Conservation (phyloP, 2,888 invertebrate species). For the Drosophila tanythrix region DNA sequence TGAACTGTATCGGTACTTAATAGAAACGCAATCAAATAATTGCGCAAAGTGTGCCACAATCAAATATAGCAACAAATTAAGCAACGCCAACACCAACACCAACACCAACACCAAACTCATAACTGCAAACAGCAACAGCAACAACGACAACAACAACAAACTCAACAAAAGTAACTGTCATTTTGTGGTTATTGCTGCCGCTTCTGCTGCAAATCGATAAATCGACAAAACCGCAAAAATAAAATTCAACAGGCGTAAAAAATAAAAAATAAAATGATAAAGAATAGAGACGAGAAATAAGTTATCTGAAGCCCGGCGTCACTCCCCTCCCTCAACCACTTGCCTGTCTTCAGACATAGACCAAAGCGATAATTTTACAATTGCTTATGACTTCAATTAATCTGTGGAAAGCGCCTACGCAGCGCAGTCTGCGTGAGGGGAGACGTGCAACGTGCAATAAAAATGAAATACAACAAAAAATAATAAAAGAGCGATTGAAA, state of each 20-base stretch:
- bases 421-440: slow-evolving; percentile 20
- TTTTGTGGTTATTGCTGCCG: slow-evolving; percentile 44
- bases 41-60: slow-evolving; percentile 82
- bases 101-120: slow-evolving; percentile 56
- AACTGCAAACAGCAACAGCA: slow-evolving; percentile 37
- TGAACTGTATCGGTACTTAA: slow-evolving; percentile 79
- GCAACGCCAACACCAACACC: slow-evolving; percentile 64
- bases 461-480: slow-evolving; percentile 23
- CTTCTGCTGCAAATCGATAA: slow-evolving; percentile 72
- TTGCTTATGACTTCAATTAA: slow-evolving; percentile 82
- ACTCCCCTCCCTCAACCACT: neutral
- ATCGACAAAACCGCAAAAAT: slow-evolving; percentile 58
- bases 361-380: slow-evolving; percentile 80
- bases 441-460: slow-evolving; percentile 5
- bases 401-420: slow-evolving; percentile 82
- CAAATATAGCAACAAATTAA: slow-evolving; percentile 80
- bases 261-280: slow-evolving; percentile 8
- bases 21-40: slow-evolving; percentile 81
- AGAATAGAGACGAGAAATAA: slow-evolving; percentile 47
- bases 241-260: slow-evolving; percentile 4
- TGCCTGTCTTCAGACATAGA: slow-evolving; percentile 17
- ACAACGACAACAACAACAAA: slow-evolving; percentile 4
- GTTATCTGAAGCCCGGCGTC: slow-evolving; percentile 47
- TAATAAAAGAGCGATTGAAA: slow-evolving; percentile 9
- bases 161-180: slow-evolving; percentile 51